Conservation (phyloP, 2,797 vertebrate genomes). For the Eulemur mongoz region DNA sequence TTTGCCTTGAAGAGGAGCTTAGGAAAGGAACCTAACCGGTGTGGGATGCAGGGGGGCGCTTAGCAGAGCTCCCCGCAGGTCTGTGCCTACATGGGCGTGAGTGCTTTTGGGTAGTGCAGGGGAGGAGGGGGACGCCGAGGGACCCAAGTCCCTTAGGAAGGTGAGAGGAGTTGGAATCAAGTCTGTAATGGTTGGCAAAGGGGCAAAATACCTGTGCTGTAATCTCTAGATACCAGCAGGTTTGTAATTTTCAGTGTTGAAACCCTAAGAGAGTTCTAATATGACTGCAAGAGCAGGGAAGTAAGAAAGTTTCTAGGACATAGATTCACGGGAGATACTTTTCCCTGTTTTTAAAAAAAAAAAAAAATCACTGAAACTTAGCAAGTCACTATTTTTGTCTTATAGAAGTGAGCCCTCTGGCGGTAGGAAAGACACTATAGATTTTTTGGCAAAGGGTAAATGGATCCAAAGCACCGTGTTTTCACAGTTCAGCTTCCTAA, state of each 20-base stretch:
- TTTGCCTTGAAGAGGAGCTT: neutral
- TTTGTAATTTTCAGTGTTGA: neutral
- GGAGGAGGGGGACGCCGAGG: too few species aligned
- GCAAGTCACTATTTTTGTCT: neutral
- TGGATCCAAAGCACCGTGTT: neutral
- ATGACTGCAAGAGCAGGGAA: neutral
- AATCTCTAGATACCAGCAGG: neutral
- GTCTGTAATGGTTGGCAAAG: neutral
- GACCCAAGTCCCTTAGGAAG: neutral
- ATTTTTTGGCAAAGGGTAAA: neutral
- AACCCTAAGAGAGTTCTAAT: neutral
- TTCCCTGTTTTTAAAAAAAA: neutral
- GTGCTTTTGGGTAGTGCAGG: rapidly evolving
- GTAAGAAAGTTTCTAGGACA: neutral
- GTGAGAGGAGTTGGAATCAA: neutral
- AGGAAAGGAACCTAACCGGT: neutral
- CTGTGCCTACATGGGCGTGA: neutral
- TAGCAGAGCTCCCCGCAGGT: neutral
- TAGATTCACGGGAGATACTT: neutral
- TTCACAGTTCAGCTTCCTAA: neutral
- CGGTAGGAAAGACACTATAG: neutral
- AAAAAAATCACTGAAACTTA: neutral
- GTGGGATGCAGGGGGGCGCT: rapidly evolving
- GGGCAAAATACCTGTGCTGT: neutral
- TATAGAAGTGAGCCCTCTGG: neutral